Evolutionary conservation across 2,797 vertebrate species (phyloP), one percentile per base, ranked within the genome.

Genomic region (Sphenodon punctatus): DNA sequence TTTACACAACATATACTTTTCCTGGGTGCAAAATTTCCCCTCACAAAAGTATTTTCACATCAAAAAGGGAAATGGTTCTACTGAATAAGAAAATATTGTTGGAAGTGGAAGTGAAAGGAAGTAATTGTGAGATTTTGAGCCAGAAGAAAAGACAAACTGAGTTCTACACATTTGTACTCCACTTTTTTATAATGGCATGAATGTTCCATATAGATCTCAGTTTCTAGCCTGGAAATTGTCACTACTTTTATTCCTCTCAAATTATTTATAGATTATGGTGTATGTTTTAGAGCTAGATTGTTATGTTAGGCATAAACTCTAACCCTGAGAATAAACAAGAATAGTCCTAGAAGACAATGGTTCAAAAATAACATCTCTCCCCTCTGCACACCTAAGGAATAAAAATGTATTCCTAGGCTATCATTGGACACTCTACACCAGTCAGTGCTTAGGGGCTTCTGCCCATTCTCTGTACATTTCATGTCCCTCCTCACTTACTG

Each of bases 11-110:
- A 23, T n/a, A 41, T 85, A 82, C 65, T 67, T 82, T 86, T 88
- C 84, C 75, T 71, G 82, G 82, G 86, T 89, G 74, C 74, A 68
- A 75, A 82, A 78, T 59, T 88, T 84, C 64, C 9, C 34, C 78
- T 83, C 68, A 43, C 53, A 86, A 75, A 88, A 86, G 91, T 85
- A 70, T 76, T 88, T 90, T 78, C 53, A 71, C 85, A 87, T 78
- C 64, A 80, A 78, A 88, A 86, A 60, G 49, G 84, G 77, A 89
- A 89, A 84, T 36, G 82, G 77, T 87, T 76, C 85, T 77, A 75
- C 85, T 89, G 81, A 71, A 63, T 91, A 71, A 67, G 63, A 89
- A 90, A 89, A 84, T 90, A 78, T 13, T 77, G 60, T 25, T 46
- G 65, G 43, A 88, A 85, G 85, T 65, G 75, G 86, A 83, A 72